Percentiles rank a stretch among this genome's conserved stretches.
Evolutionary conservation across 2,888 invertebrate genomes (phyloP).

Genomic region (Pachliopta kotzebuea): DNA sequence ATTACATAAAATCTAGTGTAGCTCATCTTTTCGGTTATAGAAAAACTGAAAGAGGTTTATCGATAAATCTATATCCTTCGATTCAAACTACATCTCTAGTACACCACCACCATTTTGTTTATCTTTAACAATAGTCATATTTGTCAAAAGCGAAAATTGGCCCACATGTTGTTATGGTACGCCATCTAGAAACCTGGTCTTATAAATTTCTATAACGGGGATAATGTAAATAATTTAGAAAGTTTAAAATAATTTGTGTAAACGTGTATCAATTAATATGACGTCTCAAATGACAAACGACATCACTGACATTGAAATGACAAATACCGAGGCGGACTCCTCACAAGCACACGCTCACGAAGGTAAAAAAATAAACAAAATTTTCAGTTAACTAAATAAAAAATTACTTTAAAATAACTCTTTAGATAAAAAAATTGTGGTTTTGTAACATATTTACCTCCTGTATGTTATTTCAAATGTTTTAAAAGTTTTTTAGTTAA

Average conservation of each 20-base stretch:
- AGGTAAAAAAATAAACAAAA: conserved; percentile 59
- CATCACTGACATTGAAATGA: conserved; percentile 59
- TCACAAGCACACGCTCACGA: conserved; percentile 66
- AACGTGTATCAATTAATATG: conserved; percentile 30
- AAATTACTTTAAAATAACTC: no score
- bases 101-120: conserved; percentile 21
- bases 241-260: not conserved
- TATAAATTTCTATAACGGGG: conserved; percentile 1
- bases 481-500: no score
- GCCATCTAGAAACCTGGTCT: not conserved
- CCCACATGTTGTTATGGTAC: not conserved
- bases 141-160: conserved; percentile 3
- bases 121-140: conserved; percentile 8
- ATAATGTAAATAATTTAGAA: not conserved
- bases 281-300: conserved; percentile 58
- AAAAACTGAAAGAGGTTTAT: not conserved
- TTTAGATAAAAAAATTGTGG: no score
- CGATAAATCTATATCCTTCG: not conserved
- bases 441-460: no score
- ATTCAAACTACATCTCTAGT: not conserved
- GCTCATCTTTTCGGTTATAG: not conserved
- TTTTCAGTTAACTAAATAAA: not conserved
- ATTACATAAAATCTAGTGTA: not conserved
- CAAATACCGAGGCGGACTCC: conserved; percentile 63
- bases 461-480: no score